phyloP scores from a whole-genome alignment of 2,797 vertebrate species.

The Emys orbicularis region DNA sequence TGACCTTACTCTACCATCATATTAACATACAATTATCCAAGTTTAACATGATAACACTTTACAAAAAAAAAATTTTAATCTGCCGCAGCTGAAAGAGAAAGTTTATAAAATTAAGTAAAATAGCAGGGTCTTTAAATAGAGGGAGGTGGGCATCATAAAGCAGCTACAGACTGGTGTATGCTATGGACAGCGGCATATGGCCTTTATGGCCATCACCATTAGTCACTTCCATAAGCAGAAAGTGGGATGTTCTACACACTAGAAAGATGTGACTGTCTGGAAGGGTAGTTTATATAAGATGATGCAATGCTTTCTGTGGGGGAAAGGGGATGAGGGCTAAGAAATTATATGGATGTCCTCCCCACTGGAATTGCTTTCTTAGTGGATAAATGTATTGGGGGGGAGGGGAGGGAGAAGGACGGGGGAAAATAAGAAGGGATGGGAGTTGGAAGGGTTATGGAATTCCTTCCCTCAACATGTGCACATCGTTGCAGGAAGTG shows the following conservation, averaged over 20 bases:
- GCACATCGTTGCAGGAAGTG: constrained; percentile 53
- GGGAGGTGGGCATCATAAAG: neutral
- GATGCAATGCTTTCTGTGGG: neutral
- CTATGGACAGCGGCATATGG: neutral
- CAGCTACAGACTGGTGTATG: neutral
- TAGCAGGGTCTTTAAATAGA: neutral
- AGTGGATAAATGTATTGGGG: neutral
- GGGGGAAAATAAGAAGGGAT: neutral
- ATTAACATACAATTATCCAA: neutral
- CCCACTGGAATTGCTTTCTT: neutral
- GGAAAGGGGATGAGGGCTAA: neutral
- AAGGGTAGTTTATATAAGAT: neutral
- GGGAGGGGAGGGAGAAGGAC: neutral
- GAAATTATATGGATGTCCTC: neutral
- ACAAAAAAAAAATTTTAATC: neutral
- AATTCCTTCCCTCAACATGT: constrained; percentile 35
- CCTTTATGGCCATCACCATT: neutral
- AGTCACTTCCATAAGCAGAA: constrained; percentile 22
- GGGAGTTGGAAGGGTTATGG: neutral
- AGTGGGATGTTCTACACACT: neutral
- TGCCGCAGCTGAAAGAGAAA: neutral
- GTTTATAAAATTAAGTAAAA: neutral
- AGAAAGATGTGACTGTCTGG: constrained; percentile 14
- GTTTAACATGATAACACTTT: constrained; percentile 7
- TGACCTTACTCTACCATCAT: neutral